Evolutionary conservation across 2,888 invertebrate species (phyloP), one percentile per base, ranked within the genome.

Genomic region (Mythimna loreyi): DNA sequence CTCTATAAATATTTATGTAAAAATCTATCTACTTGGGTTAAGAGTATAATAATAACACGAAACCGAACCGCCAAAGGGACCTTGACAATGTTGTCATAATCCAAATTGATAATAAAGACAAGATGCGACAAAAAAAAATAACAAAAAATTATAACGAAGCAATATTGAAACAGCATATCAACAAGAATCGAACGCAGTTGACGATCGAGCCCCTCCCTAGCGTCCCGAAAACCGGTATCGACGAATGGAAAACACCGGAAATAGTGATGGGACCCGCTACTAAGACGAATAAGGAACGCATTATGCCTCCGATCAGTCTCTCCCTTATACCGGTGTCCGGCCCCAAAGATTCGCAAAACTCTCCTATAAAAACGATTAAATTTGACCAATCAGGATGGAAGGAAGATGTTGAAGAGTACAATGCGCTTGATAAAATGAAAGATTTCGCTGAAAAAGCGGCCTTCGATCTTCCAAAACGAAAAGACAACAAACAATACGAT

Each of bases 61-160:
- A 73, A 67, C 61, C 81, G 72, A 71, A 79, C 72, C 71, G 71
- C 85, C 76, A 84, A 84, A 84, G 85, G 85, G 78, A 84, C 85
- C 82, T 88, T 92, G 93, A 92, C 93, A 94, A 94, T 96, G 96
- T 96, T 96, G 96, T 95, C 95, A 94, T 91, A 88, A 88, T 93
- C 92, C 89, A 94, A 84, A 95, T 96, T 96, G 96, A 96, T 95
- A 95, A 94, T 95, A 94, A 92, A 89, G 66, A 86, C 82, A 84
- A 87, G 87, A 87, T 68, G 68, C 61, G 75, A 77, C 57, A 88
- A 76, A 80, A 88, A 76, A 80, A 71, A 81, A 67, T 33, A 86
- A 30, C n/a, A 40, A 40, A 65, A 78, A 65, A 84, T 85, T 86
- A 85, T 88, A 90, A 90, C 85, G 80, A 87, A 78, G 83, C 76